phyloP scores from a whole-genome alignment of 53 echinoderm and acorn worm genomes.

The Glandiceps talaboti region DNA sequence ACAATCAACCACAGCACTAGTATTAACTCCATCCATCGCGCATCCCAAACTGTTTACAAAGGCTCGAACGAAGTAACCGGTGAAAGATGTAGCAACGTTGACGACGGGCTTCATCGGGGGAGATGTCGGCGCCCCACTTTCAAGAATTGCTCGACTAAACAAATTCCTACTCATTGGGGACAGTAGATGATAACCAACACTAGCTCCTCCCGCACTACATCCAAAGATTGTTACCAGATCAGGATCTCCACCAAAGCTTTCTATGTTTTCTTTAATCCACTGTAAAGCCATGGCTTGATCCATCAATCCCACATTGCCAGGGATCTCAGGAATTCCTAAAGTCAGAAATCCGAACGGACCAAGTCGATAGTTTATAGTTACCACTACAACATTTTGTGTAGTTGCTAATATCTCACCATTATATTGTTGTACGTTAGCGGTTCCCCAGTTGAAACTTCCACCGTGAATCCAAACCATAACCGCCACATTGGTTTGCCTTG shows the following conservation, averaged over 20 bases:
- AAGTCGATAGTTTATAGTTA: slow-evolving; percentile 77
- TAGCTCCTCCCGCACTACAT: slow-evolving; percentile 85
- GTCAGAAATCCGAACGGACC: slow-evolving; percentile 79
- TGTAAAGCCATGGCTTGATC: slow-evolving; percentile 64
- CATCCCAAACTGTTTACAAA: slow-evolving; percentile 47
- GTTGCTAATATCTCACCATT: slow-evolving; percentile 70
- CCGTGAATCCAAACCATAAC: slow-evolving; percentile 99
- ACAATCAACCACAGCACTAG: slow-evolving; percentile 11
- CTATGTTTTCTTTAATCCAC: slow-evolving; percentile 87
- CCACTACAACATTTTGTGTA: slow-evolving; percentile 63
- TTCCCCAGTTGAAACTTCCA: slow-evolving; percentile 73
- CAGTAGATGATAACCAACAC: slow-evolving; percentile 62
- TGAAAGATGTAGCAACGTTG: slow-evolving; percentile 29
- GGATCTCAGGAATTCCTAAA: slow-evolving; percentile 50
- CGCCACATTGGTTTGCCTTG: slow-evolving; percentile 19
- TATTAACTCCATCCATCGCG: slow-evolving; percentile 18
- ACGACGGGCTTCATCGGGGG: slow-evolving; percentile 64
- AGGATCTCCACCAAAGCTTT: slow-evolving; percentile 57
- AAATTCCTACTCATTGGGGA: slow-evolving; percentile 44
- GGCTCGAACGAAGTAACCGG: slow-evolving; percentile 25
- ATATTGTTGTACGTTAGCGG: slow-evolving; percentile 61
- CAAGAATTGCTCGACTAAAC: slow-evolving; percentile 59
- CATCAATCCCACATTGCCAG: slow-evolving; percentile 83
- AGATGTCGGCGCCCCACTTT: slow-evolving; percentile 70
- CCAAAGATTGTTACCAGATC: slow-evolving; percentile 70